A percentile compares a stretch with the other conserved stretches of the same genome.
phyloP scores from a whole-genome alignment of 2,888 invertebrate species.

The Nomada ruficornis region DNA sequence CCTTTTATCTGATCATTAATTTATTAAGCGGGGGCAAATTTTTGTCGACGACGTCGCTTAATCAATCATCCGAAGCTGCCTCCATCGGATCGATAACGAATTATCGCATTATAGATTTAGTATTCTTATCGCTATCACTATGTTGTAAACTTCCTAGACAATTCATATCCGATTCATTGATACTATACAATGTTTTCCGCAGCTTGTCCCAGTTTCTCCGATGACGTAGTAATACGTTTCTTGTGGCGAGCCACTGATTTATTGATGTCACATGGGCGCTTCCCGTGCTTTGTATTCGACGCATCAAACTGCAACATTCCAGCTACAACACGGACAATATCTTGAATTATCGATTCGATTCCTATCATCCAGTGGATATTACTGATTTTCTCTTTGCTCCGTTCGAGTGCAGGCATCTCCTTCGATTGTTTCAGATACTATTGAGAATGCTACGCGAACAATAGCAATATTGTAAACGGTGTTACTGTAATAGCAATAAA shows the following conservation, averaged over 20 bases:
- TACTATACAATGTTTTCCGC: not conserved
- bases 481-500: too few relatives aligned
- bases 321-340: not conserved
- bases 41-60: too few relatives aligned
- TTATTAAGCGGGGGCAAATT: too few relatives aligned
- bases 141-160: not conserved
- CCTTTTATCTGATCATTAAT: too few relatives aligned
- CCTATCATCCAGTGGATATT: not conserved
- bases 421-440: not conserved
- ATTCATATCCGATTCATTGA: slow-evolving; percentile 6
- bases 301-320: not conserved
- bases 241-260: not conserved
- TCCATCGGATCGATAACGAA: not conserved
- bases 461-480: not conserved
- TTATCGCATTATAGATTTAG: not conserved
- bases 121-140: not conserved
- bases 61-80: too few relatives aligned
- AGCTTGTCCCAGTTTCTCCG: not conserved
- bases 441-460: not conserved
- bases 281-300: not conserved
- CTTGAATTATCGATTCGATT: too few relatives aligned
- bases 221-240: slow-evolving; percentile 4
- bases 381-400: not conserved
- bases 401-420: not conserved
- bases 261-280: slow-evolving; percentile 13